These are phyloP conservation scores for Mustela lutreola DNA, from an alignment of 2,113 vertebrate genomes.

Conservation along the genomic window DNA sequence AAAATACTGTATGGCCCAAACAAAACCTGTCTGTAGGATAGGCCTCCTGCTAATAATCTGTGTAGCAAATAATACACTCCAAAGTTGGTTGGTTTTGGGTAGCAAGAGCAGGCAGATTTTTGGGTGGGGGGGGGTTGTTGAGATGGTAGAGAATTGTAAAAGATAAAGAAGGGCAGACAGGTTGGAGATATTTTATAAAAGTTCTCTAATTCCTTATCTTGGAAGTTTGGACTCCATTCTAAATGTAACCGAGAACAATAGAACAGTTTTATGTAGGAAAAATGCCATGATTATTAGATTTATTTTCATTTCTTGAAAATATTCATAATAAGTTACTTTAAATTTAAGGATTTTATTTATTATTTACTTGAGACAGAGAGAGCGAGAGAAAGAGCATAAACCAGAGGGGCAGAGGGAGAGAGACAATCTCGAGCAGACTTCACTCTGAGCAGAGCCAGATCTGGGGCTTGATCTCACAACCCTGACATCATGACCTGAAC, in stretches of 20 bases:
- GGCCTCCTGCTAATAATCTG: not conserved
- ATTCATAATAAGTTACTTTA: not conserved
- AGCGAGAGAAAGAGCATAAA: not conserved
- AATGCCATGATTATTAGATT: not conserved
- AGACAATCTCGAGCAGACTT: not conserved
- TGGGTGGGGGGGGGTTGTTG: not conserved
- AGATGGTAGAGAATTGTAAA: not conserved
- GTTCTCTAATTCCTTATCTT: not conserved
- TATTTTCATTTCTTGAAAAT: constrained; percentile 26
- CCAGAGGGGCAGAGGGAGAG: not conserved
- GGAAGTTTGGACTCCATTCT: not conserved
- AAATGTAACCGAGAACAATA: not conserved
- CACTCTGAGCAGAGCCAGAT: not conserved
- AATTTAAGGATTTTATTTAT: not conserved
- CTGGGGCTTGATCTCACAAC: not conserved
- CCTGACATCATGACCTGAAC: not conserved
- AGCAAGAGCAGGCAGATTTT: not conserved
- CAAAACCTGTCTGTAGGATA: not conserved
- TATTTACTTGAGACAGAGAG: not conserved
- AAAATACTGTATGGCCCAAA: not conserved
- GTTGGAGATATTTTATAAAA: not conserved
- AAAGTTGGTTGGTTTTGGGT: not conserved
- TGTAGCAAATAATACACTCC: not conserved
- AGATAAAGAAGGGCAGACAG: not conserved
- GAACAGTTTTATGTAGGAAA: constrained; percentile 17